phyloP scores from a whole-genome alignment of 2,797 vertebrate genomes.

The Clarias pachynema region DNA sequence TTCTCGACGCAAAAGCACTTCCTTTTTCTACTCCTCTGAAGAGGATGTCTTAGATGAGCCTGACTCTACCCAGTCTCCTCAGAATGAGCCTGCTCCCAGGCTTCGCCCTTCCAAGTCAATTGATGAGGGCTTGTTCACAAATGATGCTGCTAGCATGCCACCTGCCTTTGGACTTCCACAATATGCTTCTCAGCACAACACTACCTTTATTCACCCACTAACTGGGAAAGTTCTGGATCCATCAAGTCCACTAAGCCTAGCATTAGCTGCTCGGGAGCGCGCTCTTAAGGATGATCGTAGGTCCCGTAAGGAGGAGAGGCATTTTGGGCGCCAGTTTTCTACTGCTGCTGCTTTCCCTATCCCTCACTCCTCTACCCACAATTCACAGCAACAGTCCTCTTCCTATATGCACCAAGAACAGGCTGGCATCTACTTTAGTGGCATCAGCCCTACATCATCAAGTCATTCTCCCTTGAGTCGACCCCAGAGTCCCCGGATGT shows the following conservation, averaged over 20 bases:
- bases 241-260: constrained; percentile 86
- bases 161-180: constrained; percentile 80
- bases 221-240: constrained; percentile 92
- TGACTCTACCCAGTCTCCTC: constrained; percentile 66
- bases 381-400: constrained; percentile 62
- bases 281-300: constrained; percentile 85
- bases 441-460: constrained; percentile 69
- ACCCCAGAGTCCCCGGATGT: constrained; percentile 76
- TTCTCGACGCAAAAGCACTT: constrained; percentile 86
- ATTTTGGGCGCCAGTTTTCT: constrained; percentile 78
- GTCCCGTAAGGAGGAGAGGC: constrained; percentile 76
- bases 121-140: constrained; percentile 90
- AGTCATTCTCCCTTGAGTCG: constrained; percentile 73
- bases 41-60: constrained; percentile 78
- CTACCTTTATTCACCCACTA: constrained; percentile 90
- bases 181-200: constrained; percentile 75
- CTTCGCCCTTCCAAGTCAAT: constrained; percentile 92
- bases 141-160: constrained; percentile 84
- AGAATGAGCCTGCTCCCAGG: constrained; percentile 72
- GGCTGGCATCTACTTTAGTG: constrained; percentile 72
- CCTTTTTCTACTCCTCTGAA: constrained; percentile 89
- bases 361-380: constrained; percentile 65
- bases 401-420: constrained; percentile 69
- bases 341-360: constrained; percentile 70
- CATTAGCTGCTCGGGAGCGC: constrained; percentile 86